Conservation (phyloP, 2,113 vertebrate genomes). For the Thermophis baileyi region DNA sequence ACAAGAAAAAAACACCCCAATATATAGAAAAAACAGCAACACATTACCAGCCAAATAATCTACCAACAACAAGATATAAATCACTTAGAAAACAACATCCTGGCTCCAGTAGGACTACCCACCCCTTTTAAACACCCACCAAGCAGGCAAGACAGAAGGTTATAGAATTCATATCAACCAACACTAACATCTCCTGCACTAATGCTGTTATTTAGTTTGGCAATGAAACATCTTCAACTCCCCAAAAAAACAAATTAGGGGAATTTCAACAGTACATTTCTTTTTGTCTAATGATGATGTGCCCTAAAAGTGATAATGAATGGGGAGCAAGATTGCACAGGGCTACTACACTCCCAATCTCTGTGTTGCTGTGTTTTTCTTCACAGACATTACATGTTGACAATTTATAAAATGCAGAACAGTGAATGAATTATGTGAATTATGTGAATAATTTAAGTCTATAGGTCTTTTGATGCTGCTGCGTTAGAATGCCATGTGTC, state of each 20-base stretch:
- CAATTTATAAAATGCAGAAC: background rate
- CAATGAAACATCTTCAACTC: background rate
- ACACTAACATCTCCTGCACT: background rate
- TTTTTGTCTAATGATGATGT: background rate
- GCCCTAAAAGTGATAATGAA: background rate
- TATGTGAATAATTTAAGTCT: background rate
- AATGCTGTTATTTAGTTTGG: background rate
- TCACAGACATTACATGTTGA: background rate
- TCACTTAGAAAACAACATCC: background rate
- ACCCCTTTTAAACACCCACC: background rate
- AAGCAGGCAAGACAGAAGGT: background rate
- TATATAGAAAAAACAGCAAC: background rate
- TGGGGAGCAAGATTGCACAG: too few relatives aligned
- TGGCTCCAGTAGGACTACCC: background rate
- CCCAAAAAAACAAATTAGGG: background rate
- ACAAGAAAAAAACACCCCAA: background rate
- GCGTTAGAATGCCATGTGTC: too few relatives aligned
- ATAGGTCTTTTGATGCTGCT: too few relatives aligned
- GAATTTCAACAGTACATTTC: background rate
- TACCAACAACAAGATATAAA: background rate
- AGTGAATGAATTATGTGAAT: background rate
- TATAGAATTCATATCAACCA: background rate
- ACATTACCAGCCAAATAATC: background rate
- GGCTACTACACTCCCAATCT: background rate
- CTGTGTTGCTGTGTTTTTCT: background rate